Evolutionary conservation across 2,888 invertebrate species (phyloP), one percentile per base, ranked within the genome.

Genomic region (Torymus tubicola): DNA sequence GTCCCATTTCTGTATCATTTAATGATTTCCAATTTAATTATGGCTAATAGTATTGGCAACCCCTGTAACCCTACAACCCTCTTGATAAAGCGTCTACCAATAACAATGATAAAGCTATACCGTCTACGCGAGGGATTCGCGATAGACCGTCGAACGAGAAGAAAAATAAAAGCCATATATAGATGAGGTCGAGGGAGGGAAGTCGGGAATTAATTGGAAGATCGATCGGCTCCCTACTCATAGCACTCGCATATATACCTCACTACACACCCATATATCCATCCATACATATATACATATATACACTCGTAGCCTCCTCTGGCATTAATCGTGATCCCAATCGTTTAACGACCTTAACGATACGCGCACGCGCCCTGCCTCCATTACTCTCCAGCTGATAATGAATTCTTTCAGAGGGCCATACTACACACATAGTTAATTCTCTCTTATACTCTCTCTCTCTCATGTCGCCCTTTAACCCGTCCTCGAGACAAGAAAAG

Each of bases 221-320:
- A 77, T 79, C 75, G 81, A 81, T 81, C 78, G 73, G 80, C 74
- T 74, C 78, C 81, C 81, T 65, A 70, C 81, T 78, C 81, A 57
- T 10, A 73, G 81, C 64, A 77, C 68, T 81, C 73, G 64, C 60
- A 67, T 75, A 67, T 58, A 70, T 24, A 24, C 24, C 24, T 67
- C 50, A 2, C 13, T n/a, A 50, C 50, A 55, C 13, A 68, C n/a
- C 53, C 63, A 63, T 63, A 76, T 68, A n/a, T n/a, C 24, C 24
- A 3, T 24, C 2, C 60, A 58, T 67, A 67, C 60, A 70, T 24
- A 24, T 24, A 31, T 67, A 67, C 2, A 52, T n/a, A 52, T 67
- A 55, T 14, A 68, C n/a, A 64, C 63, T 69, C 69, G 70, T 69
- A n/a, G n/a, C n/a, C n/a, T n/a, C 69, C 76, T 75, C 73, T 42